phyloP scores from a whole-genome alignment of 2,797 vertebrate genomes.

The Alcedo atthis region DNA sequence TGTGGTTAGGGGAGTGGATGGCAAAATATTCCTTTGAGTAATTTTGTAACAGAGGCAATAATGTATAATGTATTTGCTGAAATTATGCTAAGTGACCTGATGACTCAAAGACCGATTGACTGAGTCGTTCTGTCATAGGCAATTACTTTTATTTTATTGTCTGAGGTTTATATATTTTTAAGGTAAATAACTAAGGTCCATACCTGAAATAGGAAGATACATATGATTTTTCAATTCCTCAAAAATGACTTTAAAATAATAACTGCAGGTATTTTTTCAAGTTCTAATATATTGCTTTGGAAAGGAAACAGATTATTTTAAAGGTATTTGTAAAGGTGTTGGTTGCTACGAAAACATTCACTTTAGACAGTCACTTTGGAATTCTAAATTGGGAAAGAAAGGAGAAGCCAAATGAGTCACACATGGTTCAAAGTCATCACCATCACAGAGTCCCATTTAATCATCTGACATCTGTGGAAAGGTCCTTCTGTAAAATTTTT shows the following conservation, averaged over 20 bases:
- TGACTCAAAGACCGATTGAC: background rate
- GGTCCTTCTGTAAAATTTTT: background rate
- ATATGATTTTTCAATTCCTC: background rate
- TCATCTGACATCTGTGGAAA: background rate
- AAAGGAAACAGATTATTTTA: background rate
- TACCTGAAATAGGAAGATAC: background rate
- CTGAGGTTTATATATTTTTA: background rate
- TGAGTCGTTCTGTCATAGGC: background rate
- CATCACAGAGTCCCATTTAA: background rate
- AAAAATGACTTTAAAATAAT: background rate
- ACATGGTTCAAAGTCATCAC: background rate
- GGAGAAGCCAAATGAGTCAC: background rate
- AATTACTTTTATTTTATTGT: background rate
- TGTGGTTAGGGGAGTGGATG: background rate
- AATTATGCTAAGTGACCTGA: background rate
- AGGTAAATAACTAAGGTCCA: background rate
- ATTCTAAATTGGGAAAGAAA: background rate
- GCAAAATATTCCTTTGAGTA: background rate
- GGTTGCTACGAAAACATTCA: conserved; percentile 3
- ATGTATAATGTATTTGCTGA: background rate
- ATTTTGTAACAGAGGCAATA: background rate
- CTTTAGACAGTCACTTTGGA: background rate
- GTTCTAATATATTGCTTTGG: background rate
- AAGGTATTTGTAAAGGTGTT: background rate
- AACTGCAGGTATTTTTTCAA: background rate